phyloP scores from a whole-genome alignment of 2,113 vertebrate genomes.

The Tyto alba region DNA sequence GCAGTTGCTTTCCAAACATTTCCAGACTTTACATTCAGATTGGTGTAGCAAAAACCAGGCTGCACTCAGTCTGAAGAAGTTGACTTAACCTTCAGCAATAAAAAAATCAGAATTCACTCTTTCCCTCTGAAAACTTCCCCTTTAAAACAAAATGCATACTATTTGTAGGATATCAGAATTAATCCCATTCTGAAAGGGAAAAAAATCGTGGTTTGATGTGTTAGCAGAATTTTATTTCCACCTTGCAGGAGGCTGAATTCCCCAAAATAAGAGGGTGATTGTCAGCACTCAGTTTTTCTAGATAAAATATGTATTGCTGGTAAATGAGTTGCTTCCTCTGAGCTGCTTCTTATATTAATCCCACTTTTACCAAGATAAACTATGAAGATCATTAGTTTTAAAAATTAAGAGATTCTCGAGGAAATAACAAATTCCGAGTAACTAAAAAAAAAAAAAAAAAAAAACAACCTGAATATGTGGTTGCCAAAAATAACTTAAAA shows the following conservation, averaged over 20 bases:
- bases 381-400: neutral
- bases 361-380: neutral
- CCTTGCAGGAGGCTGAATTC: neutral
- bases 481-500: neutral
- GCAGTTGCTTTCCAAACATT: neutral
- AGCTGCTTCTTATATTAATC: neutral
- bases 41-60: neutral
- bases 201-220: neutral
- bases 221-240: neutral
- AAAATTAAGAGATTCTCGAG: neutral
- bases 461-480: neutral
- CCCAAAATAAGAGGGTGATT: neutral
- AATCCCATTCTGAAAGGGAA: neutral
- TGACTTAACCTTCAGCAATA: neutral
- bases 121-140: neutral
- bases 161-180: neutral
- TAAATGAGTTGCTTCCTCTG: neutral
- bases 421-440: neutral
- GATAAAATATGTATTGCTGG: neutral
- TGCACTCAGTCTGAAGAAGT: neutral
- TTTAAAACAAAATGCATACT: neutral
- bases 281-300: neutral
- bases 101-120: neutral
- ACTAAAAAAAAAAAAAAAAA: neutral
- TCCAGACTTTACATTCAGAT: neutral